Evolutionary conservation across 2,797 vertebrate genomes (phyloP).

Genomic region (Glossophaga mutica): DNA sequence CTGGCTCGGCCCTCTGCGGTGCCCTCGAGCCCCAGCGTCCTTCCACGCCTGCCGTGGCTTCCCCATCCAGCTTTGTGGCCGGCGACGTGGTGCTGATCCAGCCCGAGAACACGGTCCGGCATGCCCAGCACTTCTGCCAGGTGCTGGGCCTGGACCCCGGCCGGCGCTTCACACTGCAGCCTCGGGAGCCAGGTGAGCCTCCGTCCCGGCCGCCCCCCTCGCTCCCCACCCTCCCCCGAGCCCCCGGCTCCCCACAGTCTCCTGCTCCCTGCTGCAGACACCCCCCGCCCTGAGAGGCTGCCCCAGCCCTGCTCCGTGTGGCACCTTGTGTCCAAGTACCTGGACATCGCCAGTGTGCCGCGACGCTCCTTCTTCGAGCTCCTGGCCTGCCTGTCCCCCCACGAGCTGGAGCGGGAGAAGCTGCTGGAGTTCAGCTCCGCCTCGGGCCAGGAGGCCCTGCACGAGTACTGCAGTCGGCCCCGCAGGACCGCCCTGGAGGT

Average conservation of each 20-base stretch:
- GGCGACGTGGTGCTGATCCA: slow-evolving; percentile 92
- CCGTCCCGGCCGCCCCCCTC: fast-evolving
- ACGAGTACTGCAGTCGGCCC: slow-evolving; percentile 90
- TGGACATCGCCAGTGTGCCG: slow-evolving; percentile 91
- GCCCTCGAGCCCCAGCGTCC: neutral
- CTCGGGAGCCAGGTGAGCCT: slow-evolving; percentile 78
- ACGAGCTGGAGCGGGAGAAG: slow-evolving; percentile 90
- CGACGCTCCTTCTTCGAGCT: slow-evolving; percentile 95
- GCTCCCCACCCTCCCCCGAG: neutral
- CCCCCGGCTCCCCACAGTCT: neutral
- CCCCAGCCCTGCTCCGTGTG: slow-evolving; percentile 88
- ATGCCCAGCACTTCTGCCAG: slow-evolving; percentile 88
- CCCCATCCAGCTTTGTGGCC: slow-evolving; percentile 84
- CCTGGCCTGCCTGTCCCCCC: slow-evolving; percentile 84
- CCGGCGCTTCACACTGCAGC: slow-evolving; percentile 82
- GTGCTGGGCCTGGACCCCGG: slow-evolving; percentile 87
- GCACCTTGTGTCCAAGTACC: slow-evolving; percentile 86
- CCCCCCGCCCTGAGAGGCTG: slow-evolving; percentile 81
- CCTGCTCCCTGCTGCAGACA: slow-evolving; percentile 50
- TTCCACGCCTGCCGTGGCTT: fast-evolving
- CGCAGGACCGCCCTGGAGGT: slow-evolving; percentile 93
- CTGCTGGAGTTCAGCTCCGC: slow-evolving; percentile 91
- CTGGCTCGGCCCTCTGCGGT: neutral
- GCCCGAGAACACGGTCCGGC: slow-evolving; percentile 85
- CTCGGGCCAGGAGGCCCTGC: slow-evolving; percentile 90